Evolutionary conservation across 2,113 vertebrate species (phyloP), one percentile per base, ranked within the genome.

Genomic region (Phalacrocorax carbo): DNA sequence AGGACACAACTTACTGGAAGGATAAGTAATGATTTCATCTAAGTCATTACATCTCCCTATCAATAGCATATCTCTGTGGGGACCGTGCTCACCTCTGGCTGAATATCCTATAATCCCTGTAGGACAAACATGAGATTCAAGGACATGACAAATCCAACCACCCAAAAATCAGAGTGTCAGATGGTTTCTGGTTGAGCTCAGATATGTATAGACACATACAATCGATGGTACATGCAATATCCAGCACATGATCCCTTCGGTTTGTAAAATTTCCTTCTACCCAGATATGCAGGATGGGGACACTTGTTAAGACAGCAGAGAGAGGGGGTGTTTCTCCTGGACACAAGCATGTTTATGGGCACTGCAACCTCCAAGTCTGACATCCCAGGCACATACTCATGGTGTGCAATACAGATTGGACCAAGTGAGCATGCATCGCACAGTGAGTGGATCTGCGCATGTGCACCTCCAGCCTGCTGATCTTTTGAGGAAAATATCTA

Each of bases 371-470:
- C 54, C 1, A 5, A 34, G 15, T 30, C 44, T 73, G 55, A n/a
- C 51, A 29, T 48, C 44, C 65, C 22, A 64, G 42, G 19, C 16
- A 52, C 26, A 19, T 27, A 42, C 12, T 64, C 11, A 12, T 7
- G 0, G 27, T 26, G n/a, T 49, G 68, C 0, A 0, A 21, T 34
- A 29, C 30, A 48, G 62, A 16, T 0, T 21, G 23, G 20, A 75
- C 30, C 61, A 46, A 69, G 51, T 15, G 11, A 77, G 23, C 34
- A 4, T 26, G 27, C 2, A 0, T 69, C 2, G 3, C 29, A 27
- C 19, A 26, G 20, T 29, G 32, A 9, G 20, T 27, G 36, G 36
- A 27, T 62, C 72, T 70, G 82, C 4, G 6, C 38, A 16, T 11
- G 11, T 13, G 32, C 46, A 51, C 22, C 51, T 88, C 54, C 32